These are phyloP conservation scores for Formicarius rufipectus DNA, from an alignment of 2,113 vertebrate genomes.

Conservation along the genomic window DNA sequence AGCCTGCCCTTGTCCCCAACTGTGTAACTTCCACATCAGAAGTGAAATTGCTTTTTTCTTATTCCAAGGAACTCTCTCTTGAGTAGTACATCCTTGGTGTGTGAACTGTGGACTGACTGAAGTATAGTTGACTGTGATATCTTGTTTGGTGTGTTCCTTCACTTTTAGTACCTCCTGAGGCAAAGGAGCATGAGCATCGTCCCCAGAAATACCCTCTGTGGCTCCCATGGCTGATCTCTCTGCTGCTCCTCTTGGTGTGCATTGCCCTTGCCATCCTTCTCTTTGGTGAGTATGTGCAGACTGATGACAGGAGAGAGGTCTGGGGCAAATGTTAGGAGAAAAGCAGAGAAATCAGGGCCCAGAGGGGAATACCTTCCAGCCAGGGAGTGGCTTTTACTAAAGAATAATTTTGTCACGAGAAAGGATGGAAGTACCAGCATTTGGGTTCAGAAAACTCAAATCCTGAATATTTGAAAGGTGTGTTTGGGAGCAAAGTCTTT, in stretches of 20 bases:
- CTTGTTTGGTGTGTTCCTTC: neutral
- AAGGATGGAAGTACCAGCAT: neutral
- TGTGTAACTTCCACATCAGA: neutral
- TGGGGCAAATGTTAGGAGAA: neutral
- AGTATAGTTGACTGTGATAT: neutral
- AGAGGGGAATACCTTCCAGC: neutral
- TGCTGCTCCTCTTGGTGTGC: slow-evolving; percentile 27
- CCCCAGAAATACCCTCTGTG: neutral
- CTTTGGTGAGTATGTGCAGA: slow-evolving; percentile 16
- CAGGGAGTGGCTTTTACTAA: neutral
- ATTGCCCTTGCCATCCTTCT: neutral
- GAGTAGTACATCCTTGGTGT: neutral
- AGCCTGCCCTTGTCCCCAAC: neutral
- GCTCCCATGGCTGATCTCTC: slow-evolving; percentile 31
- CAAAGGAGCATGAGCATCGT: neutral
- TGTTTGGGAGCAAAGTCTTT: neutral
- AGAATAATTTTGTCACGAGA: neutral
- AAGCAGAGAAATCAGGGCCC: neutral
- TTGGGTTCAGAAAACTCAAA: neutral
- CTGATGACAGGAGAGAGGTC: neutral
- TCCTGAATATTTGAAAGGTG: neutral
- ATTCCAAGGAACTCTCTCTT: neutral
- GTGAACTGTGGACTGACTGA: neutral
- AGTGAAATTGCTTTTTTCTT: neutral
- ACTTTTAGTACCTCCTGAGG: neutral